These are phyloP conservation scores for Varecia variegata DNA, from an alignment of 2,797 vertebrate species.

Conservation along the genomic window DNA sequence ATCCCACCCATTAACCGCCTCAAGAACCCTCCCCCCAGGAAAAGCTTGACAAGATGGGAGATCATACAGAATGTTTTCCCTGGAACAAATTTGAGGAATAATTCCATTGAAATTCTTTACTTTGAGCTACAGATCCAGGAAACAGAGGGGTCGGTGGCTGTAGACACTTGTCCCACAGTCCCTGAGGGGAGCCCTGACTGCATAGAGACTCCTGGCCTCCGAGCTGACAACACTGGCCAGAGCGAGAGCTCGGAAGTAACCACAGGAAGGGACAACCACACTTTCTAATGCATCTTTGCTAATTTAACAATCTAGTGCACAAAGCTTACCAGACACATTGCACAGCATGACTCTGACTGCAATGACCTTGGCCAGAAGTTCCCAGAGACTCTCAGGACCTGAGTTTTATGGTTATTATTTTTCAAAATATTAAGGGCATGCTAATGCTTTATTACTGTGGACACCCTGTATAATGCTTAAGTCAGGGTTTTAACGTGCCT, in stretches of 20 bases:
- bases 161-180: neutral
- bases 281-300: neutral
- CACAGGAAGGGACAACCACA: neutral
- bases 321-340: accelerated
- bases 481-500: neutral
- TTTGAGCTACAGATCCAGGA: neutral
- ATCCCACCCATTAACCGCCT: neutral
- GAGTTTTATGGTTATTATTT: neutral
- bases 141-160: neutral
- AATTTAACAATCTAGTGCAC: neutral
- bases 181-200: neutral
- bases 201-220: neutral
- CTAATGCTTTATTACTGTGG: neutral
- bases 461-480: neutral
- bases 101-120: neutral
- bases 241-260: neutral
- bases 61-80: neutral
- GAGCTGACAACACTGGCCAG: neutral
- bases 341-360: neutral
- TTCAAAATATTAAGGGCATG: neutral
- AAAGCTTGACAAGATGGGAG: neutral
- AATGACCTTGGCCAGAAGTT: neutral
- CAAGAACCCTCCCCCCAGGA: neutral
- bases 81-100: neutral
- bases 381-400: neutral